These are phyloP conservation scores for Oxygymnocypris stewartii DNA, from an alignment of 2,113 vertebrate species.

Conservation along the genomic window DNA sequence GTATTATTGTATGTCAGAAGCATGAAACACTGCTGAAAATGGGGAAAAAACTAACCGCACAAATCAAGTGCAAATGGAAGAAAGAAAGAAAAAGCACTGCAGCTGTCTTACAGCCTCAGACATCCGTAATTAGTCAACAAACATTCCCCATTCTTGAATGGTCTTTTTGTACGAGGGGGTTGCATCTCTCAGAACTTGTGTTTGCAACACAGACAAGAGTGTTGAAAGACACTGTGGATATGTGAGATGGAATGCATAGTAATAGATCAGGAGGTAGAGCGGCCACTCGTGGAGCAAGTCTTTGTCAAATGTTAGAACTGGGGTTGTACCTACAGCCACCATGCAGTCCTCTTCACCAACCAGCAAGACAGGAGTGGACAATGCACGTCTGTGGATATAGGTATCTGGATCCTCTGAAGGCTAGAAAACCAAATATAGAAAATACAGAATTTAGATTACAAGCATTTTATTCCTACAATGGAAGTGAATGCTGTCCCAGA, in stretches of 20 bases:
- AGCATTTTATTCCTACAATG: too few relatives aligned
- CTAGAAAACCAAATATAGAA: background rate
- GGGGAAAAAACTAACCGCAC: background rate
- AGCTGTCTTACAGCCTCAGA: background rate
- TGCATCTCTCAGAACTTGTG: slow-evolving; percentile 36
- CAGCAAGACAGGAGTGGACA: slow-evolving; percentile 24
- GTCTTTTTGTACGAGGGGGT: slow-evolving; percentile 41
- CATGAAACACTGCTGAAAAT: background rate
- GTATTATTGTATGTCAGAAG: background rate
- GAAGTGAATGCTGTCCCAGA: too few relatives aligned
- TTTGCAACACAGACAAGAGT: slow-evolving; percentile 35
- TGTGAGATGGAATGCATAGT: slow-evolving; percentile 31
- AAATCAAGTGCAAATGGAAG: background rate
- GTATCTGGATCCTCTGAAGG: slow-evolving; percentile 25
- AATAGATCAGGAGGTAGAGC: slow-evolving; percentile 35
- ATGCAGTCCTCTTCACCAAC: slow-evolving; percentile 35
- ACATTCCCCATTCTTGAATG: slow-evolving; percentile 34
- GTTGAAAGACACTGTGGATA: slow-evolving; percentile 21
- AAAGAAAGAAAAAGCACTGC: background rate
- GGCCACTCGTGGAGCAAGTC: background rate
- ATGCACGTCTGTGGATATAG: background rate
- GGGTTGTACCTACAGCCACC: slow-evolving; percentile 31
- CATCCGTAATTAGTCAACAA: background rate
- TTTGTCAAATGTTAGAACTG: slow-evolving; percentile 26
- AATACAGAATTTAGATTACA: slow-evolving; percentile 1